Evolutionary conservation across 2,797 vertebrate species (phyloP), one percentile per base, ranked within the genome.

Genomic region (Sebastes hubbsi): DNA sequence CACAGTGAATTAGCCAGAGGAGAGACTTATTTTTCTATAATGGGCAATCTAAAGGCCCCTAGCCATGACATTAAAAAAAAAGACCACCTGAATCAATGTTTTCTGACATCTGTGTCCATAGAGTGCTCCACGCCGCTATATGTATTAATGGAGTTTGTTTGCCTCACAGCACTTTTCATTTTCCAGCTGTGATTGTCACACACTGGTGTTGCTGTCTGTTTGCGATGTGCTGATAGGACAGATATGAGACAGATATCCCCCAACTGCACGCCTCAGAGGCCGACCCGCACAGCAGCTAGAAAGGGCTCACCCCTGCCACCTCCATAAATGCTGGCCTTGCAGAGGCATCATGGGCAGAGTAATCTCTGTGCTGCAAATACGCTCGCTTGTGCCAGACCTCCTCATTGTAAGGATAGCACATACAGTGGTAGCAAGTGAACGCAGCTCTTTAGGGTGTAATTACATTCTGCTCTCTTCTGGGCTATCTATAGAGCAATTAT

Each of bases 91-190:
- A 91, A 93, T 94, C 93, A 85, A 90, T 94, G 88, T 80, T 86
- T 83, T 68, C 79, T 93, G 91, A 91, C 91, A 87, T 89, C 77
- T 91, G 87, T 91, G 90, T 92, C 90, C 89, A 83, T 87, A 52
- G 34, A 86, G 85, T 69, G 88, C 85, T 83, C 82, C 81, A 5
- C 58, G 72, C 80, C 27, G 69, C 89, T 79, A 32, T 84, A 80
- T 88, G 87, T 91, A 94, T 94, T 94, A 94, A 95, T 95, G 89
- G 91, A 90, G 89, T 94, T 87, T 93, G 91, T 95, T 93, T 94
- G 94, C 93, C 94, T 94, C 86, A 79, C 75, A 93, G 92, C 90
- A 83, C 88, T 93, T 95, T 92, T 89, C 89, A 94, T 94, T 95
- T 93, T 85, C 90, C 90, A 91, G 87, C 93, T 91, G 89, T 90